Conservation (phyloP, 2,888 invertebrate species). For the Barypeithes pellucidus region DNA sequence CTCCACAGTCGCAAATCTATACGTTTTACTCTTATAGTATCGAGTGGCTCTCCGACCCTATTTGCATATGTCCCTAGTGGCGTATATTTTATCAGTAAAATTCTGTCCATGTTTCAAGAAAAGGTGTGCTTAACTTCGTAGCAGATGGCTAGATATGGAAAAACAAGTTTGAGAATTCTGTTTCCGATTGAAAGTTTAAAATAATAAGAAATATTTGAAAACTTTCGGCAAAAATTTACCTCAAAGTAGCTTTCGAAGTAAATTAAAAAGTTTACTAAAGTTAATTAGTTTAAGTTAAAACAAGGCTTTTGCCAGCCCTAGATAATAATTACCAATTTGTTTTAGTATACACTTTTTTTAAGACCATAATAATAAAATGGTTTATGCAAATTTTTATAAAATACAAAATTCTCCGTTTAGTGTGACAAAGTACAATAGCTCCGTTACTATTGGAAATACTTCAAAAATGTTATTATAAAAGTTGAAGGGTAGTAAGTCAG, state of each 20-base stretch:
- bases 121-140: constrained; percentile 36
- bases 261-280: constrained; percentile 4
- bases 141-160: constrained; percentile 40
- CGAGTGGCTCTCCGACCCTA: constrained; percentile 42
- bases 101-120: constrained; percentile 37
- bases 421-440: too few species aligned
- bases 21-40: constrained; percentile 34
- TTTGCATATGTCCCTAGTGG: constrained; percentile 51
- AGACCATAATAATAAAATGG: too few species aligned
- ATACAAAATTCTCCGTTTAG: too few species aligned
- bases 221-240: constrained; percentile 32
- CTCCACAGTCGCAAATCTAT: constrained; percentile 38
- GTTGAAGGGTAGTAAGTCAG: too few species aligned
- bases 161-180: constrained; percentile 37
- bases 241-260: neutral
- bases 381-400: too few species aligned
- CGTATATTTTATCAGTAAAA: constrained; percentile 43
- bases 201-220: constrained; percentile 30
- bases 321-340: too few species aligned
- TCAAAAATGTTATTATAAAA: too few species aligned
- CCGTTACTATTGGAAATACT: too few species aligned
- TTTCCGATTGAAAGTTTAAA: constrained; percentile 34
- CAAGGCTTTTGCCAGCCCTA: too few species aligned
- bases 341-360: too few species aligned
- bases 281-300: neutral